These are phyloP conservation scores for Artibeus lituratus DNA, from an alignment of 2,797 vertebrate species.

Conservation along the genomic window DNA sequence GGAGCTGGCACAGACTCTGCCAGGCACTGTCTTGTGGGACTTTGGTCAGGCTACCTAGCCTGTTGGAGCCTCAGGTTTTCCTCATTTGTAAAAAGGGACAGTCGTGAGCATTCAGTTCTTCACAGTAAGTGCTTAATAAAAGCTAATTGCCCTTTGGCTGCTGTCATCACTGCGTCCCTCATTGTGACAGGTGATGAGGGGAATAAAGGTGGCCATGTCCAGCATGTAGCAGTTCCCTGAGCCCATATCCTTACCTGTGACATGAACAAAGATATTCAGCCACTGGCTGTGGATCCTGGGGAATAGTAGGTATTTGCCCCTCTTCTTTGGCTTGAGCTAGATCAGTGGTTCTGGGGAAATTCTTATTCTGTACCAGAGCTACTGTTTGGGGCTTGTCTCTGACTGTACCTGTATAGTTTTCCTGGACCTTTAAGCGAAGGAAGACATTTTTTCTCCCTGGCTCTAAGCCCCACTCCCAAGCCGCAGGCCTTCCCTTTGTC, in stretches of 20 bases:
- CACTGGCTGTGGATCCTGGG: background rate
- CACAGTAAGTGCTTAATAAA: background rate
- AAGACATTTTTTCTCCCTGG: background rate
- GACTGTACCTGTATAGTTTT: background rate
- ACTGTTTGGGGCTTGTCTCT: background rate
- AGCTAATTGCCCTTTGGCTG: background rate
- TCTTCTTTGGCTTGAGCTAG: background rate
- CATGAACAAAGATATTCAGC: background rate
- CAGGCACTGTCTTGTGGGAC: background rate
- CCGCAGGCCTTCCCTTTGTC: background rate
- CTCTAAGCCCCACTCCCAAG: background rate
- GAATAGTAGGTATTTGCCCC: too few relatives aligned
- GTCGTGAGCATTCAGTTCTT: background rate
- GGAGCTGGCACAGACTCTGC: background rate
- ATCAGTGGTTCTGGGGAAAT: background rate
- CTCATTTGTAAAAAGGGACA: background rate
- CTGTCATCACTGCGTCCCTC: rapidly evolving
- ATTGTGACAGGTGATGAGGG: rapidly evolving
- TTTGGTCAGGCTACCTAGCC: background rate
- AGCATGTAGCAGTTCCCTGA: background rate
- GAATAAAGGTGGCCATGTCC: background rate
- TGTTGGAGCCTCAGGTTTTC: background rate
- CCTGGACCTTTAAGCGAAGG: background rate
- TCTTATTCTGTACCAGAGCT: background rate
- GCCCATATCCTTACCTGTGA: background rate